Evolutionary conservation across 2,888 invertebrate species (phyloP).

Genomic region (Drosophila anceps): DNA sequence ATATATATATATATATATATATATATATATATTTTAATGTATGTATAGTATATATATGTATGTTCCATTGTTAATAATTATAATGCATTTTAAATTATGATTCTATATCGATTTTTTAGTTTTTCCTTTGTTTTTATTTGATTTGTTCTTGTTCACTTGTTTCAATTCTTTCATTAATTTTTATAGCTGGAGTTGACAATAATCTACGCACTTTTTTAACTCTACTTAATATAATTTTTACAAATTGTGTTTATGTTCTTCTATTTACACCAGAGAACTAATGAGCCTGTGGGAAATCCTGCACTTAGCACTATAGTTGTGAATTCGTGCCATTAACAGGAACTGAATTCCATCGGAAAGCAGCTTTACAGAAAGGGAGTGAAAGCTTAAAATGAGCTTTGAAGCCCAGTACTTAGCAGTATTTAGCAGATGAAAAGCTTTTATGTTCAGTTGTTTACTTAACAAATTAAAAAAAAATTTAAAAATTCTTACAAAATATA

Average conservation of each 20-base stretch:
- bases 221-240: neutral
- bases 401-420: neutral
- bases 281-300: slow-evolving; percentile 40
- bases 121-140: slow-evolving; percentile 25
- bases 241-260: slow-evolving; percentile 21
- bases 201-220: too few species aligned
- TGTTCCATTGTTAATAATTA: slow-evolving; percentile 15
- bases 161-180: neutral
- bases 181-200: too few species aligned
- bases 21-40: neutral
- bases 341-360: slow-evolving; percentile 52
- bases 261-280: slow-evolving; percentile 54
- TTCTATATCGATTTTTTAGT: slow-evolving; percentile 57
- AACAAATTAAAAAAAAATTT: neutral
- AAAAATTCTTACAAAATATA: slow-evolving; percentile 37
- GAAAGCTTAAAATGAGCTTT: slow-evolving; percentile 42
- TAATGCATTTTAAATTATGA: slow-evolving; percentile 36
- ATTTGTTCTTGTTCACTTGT: slow-evolving; percentile 1
- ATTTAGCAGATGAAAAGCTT: slow-evolving; percentile 28
- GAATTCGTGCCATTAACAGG: slow-evolving; percentile 62
- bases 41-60: neutral
- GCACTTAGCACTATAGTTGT: slow-evolving; percentile 47
- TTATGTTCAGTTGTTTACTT: neutral
- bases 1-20: neutral
- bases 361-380: slow-evolving; percentile 25